Percentiles rank a stretch among this genome's conserved stretches.
Evolutionary conservation across 2,113 vertebrate species (phyloP).

Genomic region (Steatornis caripensis): DNA sequence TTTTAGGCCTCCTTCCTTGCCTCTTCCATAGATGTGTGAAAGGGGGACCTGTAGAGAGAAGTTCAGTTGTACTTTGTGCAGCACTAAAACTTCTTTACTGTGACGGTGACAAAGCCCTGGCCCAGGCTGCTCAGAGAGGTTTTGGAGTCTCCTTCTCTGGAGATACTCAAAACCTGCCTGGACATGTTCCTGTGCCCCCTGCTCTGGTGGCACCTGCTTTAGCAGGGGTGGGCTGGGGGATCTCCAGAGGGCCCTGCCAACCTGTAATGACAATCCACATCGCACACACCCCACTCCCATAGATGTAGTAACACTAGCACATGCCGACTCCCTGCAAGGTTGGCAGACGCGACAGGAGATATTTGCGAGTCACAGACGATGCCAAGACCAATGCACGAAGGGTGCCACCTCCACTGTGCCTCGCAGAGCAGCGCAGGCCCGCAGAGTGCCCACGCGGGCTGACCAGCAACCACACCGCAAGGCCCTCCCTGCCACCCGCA

Average conservation of each 20-base stretch:
- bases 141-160: too few relatives aligned
- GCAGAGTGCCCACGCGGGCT: rapidly evolving
- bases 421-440: neutral
- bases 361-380: rapidly evolving
- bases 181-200: too few relatives aligned
- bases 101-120: too few relatives aligned
- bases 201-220: too few relatives aligned
- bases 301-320: rapidly evolving
- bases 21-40: neutral
- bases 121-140: too few relatives aligned
- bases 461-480: neutral
- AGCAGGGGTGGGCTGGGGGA: too few relatives aligned
- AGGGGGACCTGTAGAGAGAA: neutral
- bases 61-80: rapidly evolving
- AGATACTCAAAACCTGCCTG: too few relatives aligned
- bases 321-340: rapidly evolving
- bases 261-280: too few relatives aligned
- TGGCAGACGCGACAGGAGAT: neutral
- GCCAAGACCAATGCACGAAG: too few relatives aligned
- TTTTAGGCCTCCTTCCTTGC: neutral
- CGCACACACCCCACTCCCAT: rapidly evolving
- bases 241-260: too few relatives aligned
- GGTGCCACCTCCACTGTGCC: too few relatives aligned
- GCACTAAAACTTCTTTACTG: too few relatives aligned
- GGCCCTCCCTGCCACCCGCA: neutral